Percentiles rank a stretch among this genome's conserved stretches.
Conservation (phyloP, 2,888 invertebrate species). For the Mythimna loreyi region DNA sequence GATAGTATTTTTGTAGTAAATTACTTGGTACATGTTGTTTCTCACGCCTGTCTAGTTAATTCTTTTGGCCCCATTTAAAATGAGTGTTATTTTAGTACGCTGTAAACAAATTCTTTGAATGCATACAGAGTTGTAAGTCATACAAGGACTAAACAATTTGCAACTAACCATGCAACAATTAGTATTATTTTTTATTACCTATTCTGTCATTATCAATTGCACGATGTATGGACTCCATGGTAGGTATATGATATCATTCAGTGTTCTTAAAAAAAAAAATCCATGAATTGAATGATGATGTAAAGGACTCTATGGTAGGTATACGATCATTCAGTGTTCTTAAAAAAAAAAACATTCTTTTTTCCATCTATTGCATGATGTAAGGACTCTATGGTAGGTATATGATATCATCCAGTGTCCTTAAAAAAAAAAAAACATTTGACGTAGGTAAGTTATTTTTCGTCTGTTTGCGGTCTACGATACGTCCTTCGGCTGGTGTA, state of each 20-base stretch:
- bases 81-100: slow-evolving; percentile 1
- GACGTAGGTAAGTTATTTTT: background rate
- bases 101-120: slow-evolving; percentile 4
- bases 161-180: background rate
- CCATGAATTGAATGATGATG: too few relatives aligned
- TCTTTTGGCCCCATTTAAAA: slow-evolving; percentile 38
- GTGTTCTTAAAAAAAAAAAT: too few relatives aligned
- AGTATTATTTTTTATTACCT: background rate
- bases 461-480: slow-evolving; percentile 36
- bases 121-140: slow-evolving; percentile 1
- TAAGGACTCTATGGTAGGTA: background rate
- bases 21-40: slow-evolving; percentile 28
- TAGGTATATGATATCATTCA: background rate
- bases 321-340: background rate
- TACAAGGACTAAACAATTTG: slow-evolving; percentile 25
- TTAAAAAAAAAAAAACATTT: slow-evolving; percentile 4
- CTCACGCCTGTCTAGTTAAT: slow-evolving; percentile 49
- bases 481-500: slow-evolving; percentile 52
- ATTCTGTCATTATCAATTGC: background rate
- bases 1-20: slow-evolving; percentile 44
- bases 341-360: background rate
- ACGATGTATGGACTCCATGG: background rate
- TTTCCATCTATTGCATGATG: background rate
- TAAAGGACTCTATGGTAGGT: background rate
- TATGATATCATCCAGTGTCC: background rate